A percentile compares a stretch with the other conserved stretches of the same genome.
Conservation (phyloP, 2,888 invertebrate genomes). For the Hirtodrosophila cameraria region DNA sequence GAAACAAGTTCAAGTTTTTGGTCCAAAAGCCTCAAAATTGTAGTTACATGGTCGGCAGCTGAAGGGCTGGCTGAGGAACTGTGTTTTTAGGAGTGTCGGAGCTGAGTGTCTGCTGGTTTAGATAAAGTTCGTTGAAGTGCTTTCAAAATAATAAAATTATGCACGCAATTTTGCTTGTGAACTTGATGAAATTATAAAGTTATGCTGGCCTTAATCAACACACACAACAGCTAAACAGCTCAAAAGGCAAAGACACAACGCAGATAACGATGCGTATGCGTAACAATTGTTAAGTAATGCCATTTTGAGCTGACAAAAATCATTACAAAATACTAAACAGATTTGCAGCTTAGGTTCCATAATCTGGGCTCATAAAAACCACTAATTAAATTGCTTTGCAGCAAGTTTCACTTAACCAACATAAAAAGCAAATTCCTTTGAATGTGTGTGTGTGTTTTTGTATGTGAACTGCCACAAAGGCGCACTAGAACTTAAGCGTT, state of each 20-base stretch:
- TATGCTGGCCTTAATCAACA: constrained; percentile 20
- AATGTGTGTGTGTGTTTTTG: not conserved
- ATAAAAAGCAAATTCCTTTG: constrained; percentile 40
- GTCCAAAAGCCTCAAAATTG: constrained; percentile 62
- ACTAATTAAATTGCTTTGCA: constrained; percentile 39
- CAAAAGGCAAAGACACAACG: constrained; percentile 1
- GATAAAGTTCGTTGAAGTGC: constrained; percentile 70
- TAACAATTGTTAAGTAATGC: constrained; percentile 24
- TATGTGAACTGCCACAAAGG: constrained; percentile 14
- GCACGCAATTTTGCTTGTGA: constrained; percentile 71
- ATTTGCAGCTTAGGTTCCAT: constrained; percentile 35
- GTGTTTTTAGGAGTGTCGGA: not conserved
- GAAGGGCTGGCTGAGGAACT: not conserved
- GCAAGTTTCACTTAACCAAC: constrained; percentile 21
- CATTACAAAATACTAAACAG: constrained; percentile 33
- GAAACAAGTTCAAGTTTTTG: constrained; percentile 73
- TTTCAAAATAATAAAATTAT: constrained; percentile 75
- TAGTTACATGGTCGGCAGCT: constrained; percentile 10
- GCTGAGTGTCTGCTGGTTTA: constrained; percentile 58
- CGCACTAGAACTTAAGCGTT: constrained; percentile 22
- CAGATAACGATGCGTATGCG: constrained; percentile 25
- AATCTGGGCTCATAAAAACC: constrained; percentile 44
- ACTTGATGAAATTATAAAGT: constrained; percentile 73
- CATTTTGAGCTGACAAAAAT: constrained; percentile 19
- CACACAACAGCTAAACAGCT: not conserved